phyloP scores from a whole-genome alignment of 2,888 invertebrate species.

The Trissonchulus latispiculum region DNA sequence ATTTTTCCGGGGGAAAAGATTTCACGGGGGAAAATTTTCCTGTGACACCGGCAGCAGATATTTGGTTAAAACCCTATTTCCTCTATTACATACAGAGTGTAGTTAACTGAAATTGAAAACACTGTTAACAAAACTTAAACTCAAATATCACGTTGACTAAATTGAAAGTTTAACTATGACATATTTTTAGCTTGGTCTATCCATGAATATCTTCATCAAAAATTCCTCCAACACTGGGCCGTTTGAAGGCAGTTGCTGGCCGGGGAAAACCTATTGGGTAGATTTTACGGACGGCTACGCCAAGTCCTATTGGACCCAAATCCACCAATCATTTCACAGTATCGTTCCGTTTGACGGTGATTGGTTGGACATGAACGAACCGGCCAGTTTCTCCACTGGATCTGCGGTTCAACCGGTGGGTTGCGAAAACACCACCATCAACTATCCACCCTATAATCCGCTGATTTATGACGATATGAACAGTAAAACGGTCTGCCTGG shows the following conservation, averaged over 20 bases:
- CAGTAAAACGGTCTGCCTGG: constrained; percentile 68
- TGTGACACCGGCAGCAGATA: no score
- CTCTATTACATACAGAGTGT: no score
- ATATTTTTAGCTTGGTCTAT: constrained; percentile 3
- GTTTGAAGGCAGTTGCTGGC: constrained; percentile 60
- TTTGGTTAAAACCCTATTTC: no score
- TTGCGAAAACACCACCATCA: constrained; percentile 33
- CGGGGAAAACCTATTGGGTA: constrained; percentile 53
- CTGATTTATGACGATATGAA: constrained; percentile 33
- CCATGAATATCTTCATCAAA: constrained; percentile 11
- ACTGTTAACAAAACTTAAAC: no score
- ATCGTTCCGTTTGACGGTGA: constrained; percentile 58
- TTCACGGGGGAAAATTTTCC: no score
- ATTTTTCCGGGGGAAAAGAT: no score
- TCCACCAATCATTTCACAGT: constrained; percentile 55
- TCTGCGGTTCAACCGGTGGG: constrained; percentile 27
- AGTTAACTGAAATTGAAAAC: no score
- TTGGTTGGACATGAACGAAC: constrained; percentile 73
- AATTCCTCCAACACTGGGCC: constrained; percentile 50
- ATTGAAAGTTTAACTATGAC: constrained; percentile 23
- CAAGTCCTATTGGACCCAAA: constrained; percentile 61
- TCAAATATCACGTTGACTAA: no score
- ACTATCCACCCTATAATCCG: constrained; percentile 39
- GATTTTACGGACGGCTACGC: constrained; percentile 68
- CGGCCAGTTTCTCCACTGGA: constrained; percentile 59